These are phyloP conservation scores for Drosophila pruinosa DNA, from an alignment of 1,140 invertebrate genomes.

Conservation along the genomic window DNA sequence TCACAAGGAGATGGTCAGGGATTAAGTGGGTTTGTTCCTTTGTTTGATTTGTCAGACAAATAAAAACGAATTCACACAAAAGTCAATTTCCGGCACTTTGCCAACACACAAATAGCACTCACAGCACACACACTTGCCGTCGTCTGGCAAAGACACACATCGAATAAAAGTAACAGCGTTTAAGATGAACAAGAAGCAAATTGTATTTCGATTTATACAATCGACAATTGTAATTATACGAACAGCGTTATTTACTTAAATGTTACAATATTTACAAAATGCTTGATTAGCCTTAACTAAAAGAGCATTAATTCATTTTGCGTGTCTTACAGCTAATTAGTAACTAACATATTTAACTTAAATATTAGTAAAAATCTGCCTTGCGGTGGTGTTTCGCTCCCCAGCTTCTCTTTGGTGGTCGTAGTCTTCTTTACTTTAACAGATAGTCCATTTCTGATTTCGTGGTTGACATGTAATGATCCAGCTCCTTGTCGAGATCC, in stretches of 20 bases:
- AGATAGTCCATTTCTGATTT: conserved; percentile 76
- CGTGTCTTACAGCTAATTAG: conserved; percentile 47
- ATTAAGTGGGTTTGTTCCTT: conserved; percentile 19
- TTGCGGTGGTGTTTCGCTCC: conserved; percentile 34
- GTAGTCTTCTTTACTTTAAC: conserved; percentile 46
- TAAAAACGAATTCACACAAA: conserved; percentile 27
- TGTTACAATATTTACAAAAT: conserved; percentile 32
- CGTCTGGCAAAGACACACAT: conserved; percentile 2
- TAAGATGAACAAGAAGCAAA: conserved; percentile 23
- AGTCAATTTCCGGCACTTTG: conserved; percentile 42
- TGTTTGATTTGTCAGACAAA: conserved; percentile 13
- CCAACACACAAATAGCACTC: neutral
- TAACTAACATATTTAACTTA: conserved; percentile 49
- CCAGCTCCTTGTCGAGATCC: conserved; percentile 77
- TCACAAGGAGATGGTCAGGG: conserved; percentile 4
- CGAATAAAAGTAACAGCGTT: neutral
- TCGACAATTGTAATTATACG: conserved; percentile 29
- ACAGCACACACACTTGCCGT: neutral
- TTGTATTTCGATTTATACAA: conserved; percentile 23
- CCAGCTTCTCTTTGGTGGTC: conserved; percentile 20
- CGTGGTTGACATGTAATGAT: conserved; percentile 82
- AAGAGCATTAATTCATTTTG: neutral
- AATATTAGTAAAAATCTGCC: conserved; percentile 30
- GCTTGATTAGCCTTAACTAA: neutral
- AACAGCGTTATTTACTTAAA: conserved; percentile 28